Base-by-base conservation (phyloP, 2,888 invertebrate species). In the Noctua janthe region DNA sequence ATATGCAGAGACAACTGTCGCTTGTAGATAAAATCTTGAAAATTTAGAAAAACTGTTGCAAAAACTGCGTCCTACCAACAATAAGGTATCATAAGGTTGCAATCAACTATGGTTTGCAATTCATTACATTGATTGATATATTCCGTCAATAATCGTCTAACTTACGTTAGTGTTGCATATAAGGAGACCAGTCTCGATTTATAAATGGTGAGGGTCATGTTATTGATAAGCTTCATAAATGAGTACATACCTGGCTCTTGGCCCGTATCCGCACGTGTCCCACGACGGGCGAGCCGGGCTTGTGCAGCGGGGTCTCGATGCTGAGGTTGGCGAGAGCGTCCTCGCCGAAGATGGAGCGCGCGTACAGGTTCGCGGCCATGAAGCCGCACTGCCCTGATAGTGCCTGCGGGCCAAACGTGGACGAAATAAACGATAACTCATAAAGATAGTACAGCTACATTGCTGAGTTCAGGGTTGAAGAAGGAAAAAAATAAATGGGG, bases 291-390 rank as follows among this genome's bases (percentile, higher is more conserved):
- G 99, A 98, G 91, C 98, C 98, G 20, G 98, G 98, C 93, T 98
- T 99, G 95, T 99, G 98, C 86, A 99, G 97, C 56, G 99, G 98
- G 92, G 99, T 99, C 97, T 99, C 99, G 92, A 99, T 99, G 95
- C 99, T 99, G 91, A 99, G 98, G 97, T 99, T 99, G 85, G 99
- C 99, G 90, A 99, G 97, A 6, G 99, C 99, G 96, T 99, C 99
- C 96, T 99, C 99, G 20, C 99, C 99, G 95, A 99, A 99, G 92
- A 99, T 99, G 11, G 99, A 99, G 91, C 99, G 98, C 70, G 99
- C 99, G 97, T 99, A 99, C 97, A 99, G 98, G 95, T 99, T 99
- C 70, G 99, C 99, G 11, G 99, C 99, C 99, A 99, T 99, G 96
- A 99, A 99, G 11, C 99, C 99, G 95, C 99, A 99, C 91, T 99